Conservation (phyloP, 2,113 vertebrate genomes). For the Tor tambroides region DNA sequence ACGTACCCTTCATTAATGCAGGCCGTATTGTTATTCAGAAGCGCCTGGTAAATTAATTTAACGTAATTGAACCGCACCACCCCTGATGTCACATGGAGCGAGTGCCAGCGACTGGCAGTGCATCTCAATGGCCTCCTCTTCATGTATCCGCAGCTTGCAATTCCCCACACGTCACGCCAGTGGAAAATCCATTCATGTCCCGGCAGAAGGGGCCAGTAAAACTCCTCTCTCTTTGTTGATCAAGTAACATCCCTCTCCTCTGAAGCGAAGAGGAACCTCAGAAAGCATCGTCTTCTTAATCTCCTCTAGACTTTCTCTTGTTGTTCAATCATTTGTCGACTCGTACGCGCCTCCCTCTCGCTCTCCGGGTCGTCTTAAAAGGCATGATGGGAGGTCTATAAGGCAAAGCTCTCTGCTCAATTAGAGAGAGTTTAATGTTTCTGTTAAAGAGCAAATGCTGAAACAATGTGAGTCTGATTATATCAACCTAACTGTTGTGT, state of each 20-base stretch:
- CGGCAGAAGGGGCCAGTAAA: slow-evolving; percentile 17
- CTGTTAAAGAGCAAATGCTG: background rate
- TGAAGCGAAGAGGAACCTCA: slow-evolving; percentile 2
- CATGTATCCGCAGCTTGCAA: background rate
- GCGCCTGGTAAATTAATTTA: slow-evolving; percentile 28
- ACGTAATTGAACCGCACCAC: background rate
- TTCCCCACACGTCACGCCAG: slow-evolving; percentile 1
- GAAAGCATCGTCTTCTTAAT: background rate
- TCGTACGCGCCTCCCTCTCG: background rate
- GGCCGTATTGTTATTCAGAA: slow-evolving; percentile 15
- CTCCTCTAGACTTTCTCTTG: slow-evolving; percentile 25
- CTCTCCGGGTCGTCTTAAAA: background rate
- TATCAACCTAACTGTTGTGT: background rate
- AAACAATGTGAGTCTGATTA: background rate
- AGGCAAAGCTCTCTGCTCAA: background rate
- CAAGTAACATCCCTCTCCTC: background rate
- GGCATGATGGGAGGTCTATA: slow-evolving; percentile 9
- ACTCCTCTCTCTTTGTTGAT: slow-evolving; percentile 21
- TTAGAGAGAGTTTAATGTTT: background rate
- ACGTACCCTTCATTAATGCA: background rate
- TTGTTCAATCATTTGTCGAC: slow-evolving; percentile 10
- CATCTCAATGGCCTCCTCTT: slow-evolving; percentile 39
- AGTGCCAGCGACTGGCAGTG: background rate
- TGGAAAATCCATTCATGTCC: slow-evolving; percentile 50
- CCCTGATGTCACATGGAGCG: background rate